These are phyloP conservation scores for Crotophaga sulcirostris DNA, from an alignment of 2,113 vertebrate species.

Conservation along the genomic window DNA sequence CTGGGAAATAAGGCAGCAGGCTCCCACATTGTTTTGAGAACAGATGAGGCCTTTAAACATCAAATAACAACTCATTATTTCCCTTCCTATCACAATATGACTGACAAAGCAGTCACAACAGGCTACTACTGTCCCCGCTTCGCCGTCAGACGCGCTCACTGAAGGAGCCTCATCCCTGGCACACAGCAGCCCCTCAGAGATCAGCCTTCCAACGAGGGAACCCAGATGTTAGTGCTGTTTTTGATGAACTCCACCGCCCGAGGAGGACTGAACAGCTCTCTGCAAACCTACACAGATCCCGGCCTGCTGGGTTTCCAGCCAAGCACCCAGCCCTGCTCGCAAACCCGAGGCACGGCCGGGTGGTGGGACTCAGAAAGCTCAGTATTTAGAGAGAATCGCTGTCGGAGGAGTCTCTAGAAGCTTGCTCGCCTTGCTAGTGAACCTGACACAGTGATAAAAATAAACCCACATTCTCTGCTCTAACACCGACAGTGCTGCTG, in stretches of 20 bases:
- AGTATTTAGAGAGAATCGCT: background rate
- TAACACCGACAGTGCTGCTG: no score
- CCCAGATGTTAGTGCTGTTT: background rate
- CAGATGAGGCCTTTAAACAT: background rate
- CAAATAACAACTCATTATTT: background rate
- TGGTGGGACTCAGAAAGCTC: background rate
- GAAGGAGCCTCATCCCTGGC: background rate
- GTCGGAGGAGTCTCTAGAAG: background rate
- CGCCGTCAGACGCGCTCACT: background rate
- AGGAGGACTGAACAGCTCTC: background rate
- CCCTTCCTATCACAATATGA: background rate
- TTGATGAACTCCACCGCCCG: background rate
- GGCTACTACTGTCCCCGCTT: background rate
- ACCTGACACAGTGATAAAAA: background rate
- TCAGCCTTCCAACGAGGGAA: background rate
- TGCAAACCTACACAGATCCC: background rate
- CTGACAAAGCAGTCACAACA: background rate
- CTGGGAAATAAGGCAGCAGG: background rate
- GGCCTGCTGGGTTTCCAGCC: background rate
- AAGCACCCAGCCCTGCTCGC: rapidly evolving
- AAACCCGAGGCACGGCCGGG: rapidly evolving
- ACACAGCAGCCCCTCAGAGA: background rate
- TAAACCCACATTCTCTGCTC: background rate
- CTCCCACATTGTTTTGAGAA: background rate
- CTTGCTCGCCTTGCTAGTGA: background rate